Conservation (phyloP, 2,113 vertebrate genomes). For the Tragelaphus scriptus region DNA sequence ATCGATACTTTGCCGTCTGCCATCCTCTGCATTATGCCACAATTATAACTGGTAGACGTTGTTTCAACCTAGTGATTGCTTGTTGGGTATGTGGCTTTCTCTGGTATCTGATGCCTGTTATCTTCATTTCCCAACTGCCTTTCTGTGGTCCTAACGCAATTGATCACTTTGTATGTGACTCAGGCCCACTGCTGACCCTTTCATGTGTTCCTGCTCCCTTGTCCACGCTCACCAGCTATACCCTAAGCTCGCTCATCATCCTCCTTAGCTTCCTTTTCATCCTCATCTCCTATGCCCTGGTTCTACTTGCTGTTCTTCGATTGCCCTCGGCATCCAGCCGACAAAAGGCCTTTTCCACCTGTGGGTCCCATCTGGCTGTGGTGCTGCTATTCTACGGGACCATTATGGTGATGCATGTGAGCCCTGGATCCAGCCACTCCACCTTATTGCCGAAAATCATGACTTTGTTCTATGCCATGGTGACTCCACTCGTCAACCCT, state of each 20-base stretch:
- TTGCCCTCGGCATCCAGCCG: not conserved
- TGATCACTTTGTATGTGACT: conserved; percentile 52
- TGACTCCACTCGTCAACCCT: conserved; percentile 33
- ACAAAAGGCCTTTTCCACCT: not conserved
- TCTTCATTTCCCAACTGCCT: conserved; percentile 48
- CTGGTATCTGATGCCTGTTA: conserved; percentile 36
- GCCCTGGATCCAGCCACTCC: not conserved
- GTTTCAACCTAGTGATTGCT: conserved; percentile 9
- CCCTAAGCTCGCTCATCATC: not conserved
- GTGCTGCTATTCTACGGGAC: conserved; percentile 55
- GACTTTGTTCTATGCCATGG: conserved; percentile 25
- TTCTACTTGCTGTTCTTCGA: conserved; percentile 7
- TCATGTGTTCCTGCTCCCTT: not conserved
- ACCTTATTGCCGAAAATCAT: conserved; percentile 1
- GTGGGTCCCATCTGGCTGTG: conserved; percentile 41
- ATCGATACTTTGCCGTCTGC: conserved; percentile 61
- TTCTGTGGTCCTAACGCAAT: conserved; percentile 54
- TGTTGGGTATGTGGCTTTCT: conserved; percentile 42
- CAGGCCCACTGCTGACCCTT: conserved; percentile 25
- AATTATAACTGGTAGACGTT: conserved; percentile 7
- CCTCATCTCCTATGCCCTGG: not conserved
- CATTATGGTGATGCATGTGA: conserved; percentile 52
- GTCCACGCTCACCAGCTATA: not conserved
- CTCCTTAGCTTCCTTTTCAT: conserved; percentile 18
- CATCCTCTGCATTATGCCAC: conserved; percentile 39